Evolutionary conservation across 2,797 vertebrate species (phyloP).

Genomic region (Scolopax bukidnonensis): DNA sequence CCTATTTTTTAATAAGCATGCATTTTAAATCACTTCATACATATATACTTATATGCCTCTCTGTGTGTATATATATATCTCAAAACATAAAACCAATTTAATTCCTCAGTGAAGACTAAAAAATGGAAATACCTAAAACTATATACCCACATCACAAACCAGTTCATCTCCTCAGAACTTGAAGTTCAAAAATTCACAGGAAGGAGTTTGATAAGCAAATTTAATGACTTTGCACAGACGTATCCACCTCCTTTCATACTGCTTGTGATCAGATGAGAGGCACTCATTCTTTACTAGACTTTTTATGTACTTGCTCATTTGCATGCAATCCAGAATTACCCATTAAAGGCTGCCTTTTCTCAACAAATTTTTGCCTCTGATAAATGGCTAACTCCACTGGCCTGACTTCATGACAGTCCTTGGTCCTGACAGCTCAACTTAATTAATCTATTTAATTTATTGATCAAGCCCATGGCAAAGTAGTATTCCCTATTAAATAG

Average conservation of each 20-base stretch:
- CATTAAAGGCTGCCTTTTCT: slow-evolving; percentile 63
- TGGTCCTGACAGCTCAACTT: slow-evolving; percentile 73
- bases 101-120: slow-evolving; percentile 9
- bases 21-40: neutral
- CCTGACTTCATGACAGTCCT: slow-evolving; percentile 70
- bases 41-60: neutral
- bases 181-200: slow-evolving; percentile 31
- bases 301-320: slow-evolving; percentile 63
- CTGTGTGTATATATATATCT: neutral
- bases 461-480: slow-evolving; percentile 73
- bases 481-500: slow-evolving; percentile 70
- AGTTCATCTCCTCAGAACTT: slow-evolving; percentile 14
- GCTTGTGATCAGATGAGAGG: slow-evolving; percentile 33
- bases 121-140: neutral
- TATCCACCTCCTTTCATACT: slow-evolving; percentile 24
- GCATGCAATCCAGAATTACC: slow-evolving; percentile 71
- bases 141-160: neutral
- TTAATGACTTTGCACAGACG: neutral
- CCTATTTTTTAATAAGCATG: neutral
- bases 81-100: slow-evolving; percentile 26
- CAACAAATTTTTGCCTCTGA: slow-evolving; percentile 62
- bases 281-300: slow-evolving; percentile 24
- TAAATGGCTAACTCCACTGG: slow-evolving; percentile 63
- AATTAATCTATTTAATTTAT: slow-evolving; percentile 83
- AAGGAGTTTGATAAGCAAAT: slow-evolving; percentile 9